Conservation (phyloP, 2,113 vertebrate genomes). For the Brienomyrus brachyistius region DNA sequence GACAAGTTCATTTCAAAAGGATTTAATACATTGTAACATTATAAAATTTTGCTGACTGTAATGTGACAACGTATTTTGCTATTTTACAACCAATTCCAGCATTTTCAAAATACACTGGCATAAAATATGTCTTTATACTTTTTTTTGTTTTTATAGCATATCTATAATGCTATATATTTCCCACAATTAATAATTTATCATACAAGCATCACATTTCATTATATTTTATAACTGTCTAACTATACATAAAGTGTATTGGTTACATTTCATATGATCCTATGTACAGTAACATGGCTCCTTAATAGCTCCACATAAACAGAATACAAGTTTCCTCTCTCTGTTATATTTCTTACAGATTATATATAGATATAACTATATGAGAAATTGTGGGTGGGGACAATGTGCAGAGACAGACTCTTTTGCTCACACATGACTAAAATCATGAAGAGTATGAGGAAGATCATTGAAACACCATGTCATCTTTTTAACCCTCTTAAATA, state of each 20-base stretch:
- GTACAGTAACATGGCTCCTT: neutral
- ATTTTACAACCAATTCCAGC: conserved; percentile 1
- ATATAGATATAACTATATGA: neutral
- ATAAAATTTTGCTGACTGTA: neutral
- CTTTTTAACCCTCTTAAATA: neutral
- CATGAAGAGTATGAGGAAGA: neutral
- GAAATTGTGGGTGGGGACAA: neutral
- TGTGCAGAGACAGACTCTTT: neutral
- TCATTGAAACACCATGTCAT: neutral
- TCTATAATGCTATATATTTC: too few relatives aligned
- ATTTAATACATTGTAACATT: neutral
- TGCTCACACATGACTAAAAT: neutral
- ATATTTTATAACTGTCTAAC: neutral
- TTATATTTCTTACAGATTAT: neutral
- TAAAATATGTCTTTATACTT: neutral
- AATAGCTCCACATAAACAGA: neutral
- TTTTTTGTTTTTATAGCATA: neutral
- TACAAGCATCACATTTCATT: neutral
- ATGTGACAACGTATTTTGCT: neutral
- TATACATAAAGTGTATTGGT: neutral
- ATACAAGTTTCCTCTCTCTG: neutral
- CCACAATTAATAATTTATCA: neutral
- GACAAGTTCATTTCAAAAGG: neutral
- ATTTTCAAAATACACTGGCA: conserved; percentile 13
- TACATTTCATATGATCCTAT: neutral